A percentile compares a stretch with the other conserved stretches of the same genome.
phyloP scores from a whole-genome alignment of 2,888 invertebrate genomes.

The Oconnorella tubifera region DNA sequence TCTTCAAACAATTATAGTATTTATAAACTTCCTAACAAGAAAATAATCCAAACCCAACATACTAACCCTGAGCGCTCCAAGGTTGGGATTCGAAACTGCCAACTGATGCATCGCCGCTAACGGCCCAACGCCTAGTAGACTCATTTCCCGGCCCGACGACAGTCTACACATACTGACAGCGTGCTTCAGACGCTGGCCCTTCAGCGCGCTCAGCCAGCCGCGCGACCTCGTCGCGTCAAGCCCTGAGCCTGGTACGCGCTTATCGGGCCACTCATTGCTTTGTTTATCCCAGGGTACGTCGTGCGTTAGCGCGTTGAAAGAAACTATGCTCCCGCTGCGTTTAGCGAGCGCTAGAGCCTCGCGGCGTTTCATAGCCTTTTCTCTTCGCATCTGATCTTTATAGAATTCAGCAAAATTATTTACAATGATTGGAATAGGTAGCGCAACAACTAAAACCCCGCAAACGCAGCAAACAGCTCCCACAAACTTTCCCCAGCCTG shows the following conservation, averaged over 20 bases:
- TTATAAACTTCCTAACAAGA: not conserved
- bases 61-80: constrained; percentile 4
- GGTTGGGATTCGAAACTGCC: constrained; percentile 15
- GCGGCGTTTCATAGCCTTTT: constrained; percentile 93
- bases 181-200: not conserved
- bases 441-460: constrained; percentile 99
- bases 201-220: not conserved
- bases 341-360: constrained; percentile 96
- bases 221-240: no score
- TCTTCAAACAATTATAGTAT: not conserved
- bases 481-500: constrained; percentile 97
- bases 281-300: no score
- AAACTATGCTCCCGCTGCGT: constrained; percentile 94
- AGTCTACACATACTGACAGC: constrained; percentile 7
- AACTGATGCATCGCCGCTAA: not conserved
- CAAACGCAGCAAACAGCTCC: constrained; percentile 99
- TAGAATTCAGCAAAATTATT: constrained; percentile 99
- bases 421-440: constrained; percentile 99
- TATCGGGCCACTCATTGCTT: no score
- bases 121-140: not conserved
- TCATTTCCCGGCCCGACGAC: not conserved
- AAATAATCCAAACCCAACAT: no score
- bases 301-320: constrained; percentile 49
- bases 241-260: no score
- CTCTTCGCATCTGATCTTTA: constrained; percentile 99